Evolutionary conservation across 35 echinoderm and acorn worm genomes (phyloP).

Genomic region (Heliocidaris tuberculata): DNA sequence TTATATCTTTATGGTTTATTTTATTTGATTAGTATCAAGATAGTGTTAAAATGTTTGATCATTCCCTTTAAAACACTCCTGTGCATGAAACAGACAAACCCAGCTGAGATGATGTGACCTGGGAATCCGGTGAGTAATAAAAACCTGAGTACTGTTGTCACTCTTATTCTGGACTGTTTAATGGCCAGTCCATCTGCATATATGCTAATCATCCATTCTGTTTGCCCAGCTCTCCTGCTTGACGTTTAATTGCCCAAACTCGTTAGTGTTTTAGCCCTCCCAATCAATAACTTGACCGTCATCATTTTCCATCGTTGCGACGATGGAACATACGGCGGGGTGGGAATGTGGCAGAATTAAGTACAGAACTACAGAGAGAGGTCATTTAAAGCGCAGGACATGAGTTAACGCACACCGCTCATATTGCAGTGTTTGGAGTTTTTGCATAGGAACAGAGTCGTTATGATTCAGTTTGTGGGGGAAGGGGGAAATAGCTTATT

Average conservation of each 20-base stretch:
- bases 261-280: not conserved
- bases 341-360: not conserved
- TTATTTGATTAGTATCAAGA: no score
- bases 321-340: not conserved
- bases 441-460: conserved; percentile 24
- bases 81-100: not conserved
- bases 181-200: conserved; percentile 23
- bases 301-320: not conserved
- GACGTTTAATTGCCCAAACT: conserved; percentile 25
- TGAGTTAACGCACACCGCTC: not conserved
- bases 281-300: not conserved
- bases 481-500: conserved; percentile 52
- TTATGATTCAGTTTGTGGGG: conserved; percentile 26
- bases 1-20: no score
- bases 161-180: not conserved
- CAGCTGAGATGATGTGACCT: not conserved
- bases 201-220: not conserved
- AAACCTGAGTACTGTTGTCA: not conserved
- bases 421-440: not conserved
- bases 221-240: conserved; percentile 19
- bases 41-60: not conserved
- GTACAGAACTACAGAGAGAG: not conserved
- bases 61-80: not conserved
- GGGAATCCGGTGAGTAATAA: not conserved
- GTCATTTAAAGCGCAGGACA: not conserved